Evolutionary conservation across 2,797 vertebrate species (phyloP).

Genomic region (Melanotaenia trifasciata): DNA sequence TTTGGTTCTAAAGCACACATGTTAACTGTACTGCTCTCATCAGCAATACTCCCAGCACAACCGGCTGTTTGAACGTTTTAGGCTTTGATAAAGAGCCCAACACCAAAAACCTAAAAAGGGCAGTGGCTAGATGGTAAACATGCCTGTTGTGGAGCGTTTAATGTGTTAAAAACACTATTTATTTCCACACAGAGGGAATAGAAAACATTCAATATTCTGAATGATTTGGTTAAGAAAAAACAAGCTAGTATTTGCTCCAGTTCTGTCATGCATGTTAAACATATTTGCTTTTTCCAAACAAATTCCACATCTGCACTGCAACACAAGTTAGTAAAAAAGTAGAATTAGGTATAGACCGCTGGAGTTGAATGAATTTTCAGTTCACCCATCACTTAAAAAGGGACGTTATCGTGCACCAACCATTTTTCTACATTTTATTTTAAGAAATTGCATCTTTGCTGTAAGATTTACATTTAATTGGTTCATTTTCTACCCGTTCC

Average conservation of each 20-base stretch:
- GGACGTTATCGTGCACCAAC: not conserved
- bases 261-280: slow-evolving; percentile 21
- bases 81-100: not conserved
- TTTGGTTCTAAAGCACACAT: not conserved
- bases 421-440: not conserved
- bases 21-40: not conserved
- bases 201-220: not conserved
- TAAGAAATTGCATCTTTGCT: not conserved
- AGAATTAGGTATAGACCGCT: not conserved
- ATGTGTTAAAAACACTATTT: not conserved
- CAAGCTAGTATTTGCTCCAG: slow-evolving; percentile 1
- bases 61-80: not conserved
- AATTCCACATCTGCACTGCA: not conserved
- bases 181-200: not conserved
- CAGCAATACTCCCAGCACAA: not conserved
- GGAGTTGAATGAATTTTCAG: not conserved
- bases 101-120: not conserved
- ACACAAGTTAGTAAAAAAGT: not conserved
- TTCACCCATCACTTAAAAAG: not conserved
- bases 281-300: not conserved
- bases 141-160: not conserved
- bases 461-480: not conserved
- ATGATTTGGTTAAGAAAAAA: not conserved
- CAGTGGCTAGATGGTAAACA: not conserved
- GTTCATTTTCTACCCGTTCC: slow-evolving; percentile 6